Evolutionary conservation across 92 coral and sea anemone species (phyloP), one percentile per base, ranked within the genome.

Genomic region (Micromussa lordhowensis): DNA sequence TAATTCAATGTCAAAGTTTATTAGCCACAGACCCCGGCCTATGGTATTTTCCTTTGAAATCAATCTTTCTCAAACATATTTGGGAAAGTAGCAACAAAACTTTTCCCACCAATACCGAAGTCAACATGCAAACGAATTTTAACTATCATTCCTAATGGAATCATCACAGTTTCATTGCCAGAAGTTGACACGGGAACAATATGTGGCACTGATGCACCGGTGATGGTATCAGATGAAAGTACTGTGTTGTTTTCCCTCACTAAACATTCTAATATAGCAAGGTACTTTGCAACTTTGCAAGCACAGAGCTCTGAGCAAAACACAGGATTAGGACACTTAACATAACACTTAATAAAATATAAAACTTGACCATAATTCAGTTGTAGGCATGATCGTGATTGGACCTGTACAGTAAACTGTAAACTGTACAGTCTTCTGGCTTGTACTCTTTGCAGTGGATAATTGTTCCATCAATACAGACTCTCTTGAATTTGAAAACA

Each of bases 161-260:
- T 70, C 28, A 54, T 82, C 30, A 79, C 79, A 68, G 48, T 70
- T 51, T 81, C 81, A 80, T 66, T 72, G 71, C 63, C 55, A 55
- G 79, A 77, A 19, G 69, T 3, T 55, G 51, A 68, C 74, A 86
- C 90, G 72, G 90, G 90, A 86, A 86, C 81, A 88, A 92, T 83
- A 72, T 92, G 90, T 78, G 90, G 79, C 34, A 75, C 92, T 85
- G 90, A 61, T 68, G 90, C 92, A 79, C 87, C 87, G 55, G 94
- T 92, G 80, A 88, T 74, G 32, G 71, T 61, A 68, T 83, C 84
- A 72, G 91, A 40, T 78, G 92, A 77, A 38, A 92, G 69, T 26
- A 88, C 87, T 66, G 88, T 84, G 87, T 85, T 78, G 58, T 55
- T 15, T 61, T 91, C 89, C 66, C 73, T 86, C 31, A 84, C 57